Evolutionary conservation across 2,113 vertebrate genomes (phyloP), one percentile per base, ranked within the genome.

Genomic region (Leptocoma aspasia): DNA sequence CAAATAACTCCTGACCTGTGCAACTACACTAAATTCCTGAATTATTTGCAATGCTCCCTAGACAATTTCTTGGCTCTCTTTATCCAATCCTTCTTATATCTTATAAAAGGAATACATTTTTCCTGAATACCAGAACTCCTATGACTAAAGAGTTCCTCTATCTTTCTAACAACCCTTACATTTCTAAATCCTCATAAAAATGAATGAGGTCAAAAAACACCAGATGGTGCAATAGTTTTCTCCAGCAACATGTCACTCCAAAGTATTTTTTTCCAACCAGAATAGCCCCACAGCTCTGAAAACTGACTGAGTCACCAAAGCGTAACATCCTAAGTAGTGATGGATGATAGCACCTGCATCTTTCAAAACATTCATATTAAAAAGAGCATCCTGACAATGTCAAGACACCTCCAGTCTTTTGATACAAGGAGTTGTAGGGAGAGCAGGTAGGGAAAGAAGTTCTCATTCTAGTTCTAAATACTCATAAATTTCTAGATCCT

Each of bases 131-230:
- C 23, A 57, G 37, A 84, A 82, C n/a, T 60, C 41, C 61, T 54
- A 23, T 42, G 53, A 92, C 87, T 79, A 93, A 82, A 76, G 54
- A 39, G 26, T 47, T 84, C 13, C 59, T 86, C 69, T 50, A 5
- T 71, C 80, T 72, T 94, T 89, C 64, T 72, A 84, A 73, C 24
- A 54, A 71, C 9, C 7, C 3, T 0, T 44, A 56, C 1, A 0
- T 39, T 72, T 89, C 69, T 72, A 87, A 89, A 92, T 84, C 61
- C 37, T 87, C 69, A 82, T 42, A 42, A 87, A 95, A 95, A 84
- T 31, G 8, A 89, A 68, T 37, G 10, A 95, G 12, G 15, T 76
- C 47, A 79, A 94, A 94, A 86, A 95, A 3, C 26, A 72, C 33
- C 77, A 95, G 53, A 85, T 64, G 57, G 81, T 82, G 57, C 24